A percentile compares a stretch with the other conserved stretches of the same genome.
Evolutionary conservation across 2,113 vertebrate species (phyloP).

Genomic region (Poeciliopsis prolifica): DNA sequence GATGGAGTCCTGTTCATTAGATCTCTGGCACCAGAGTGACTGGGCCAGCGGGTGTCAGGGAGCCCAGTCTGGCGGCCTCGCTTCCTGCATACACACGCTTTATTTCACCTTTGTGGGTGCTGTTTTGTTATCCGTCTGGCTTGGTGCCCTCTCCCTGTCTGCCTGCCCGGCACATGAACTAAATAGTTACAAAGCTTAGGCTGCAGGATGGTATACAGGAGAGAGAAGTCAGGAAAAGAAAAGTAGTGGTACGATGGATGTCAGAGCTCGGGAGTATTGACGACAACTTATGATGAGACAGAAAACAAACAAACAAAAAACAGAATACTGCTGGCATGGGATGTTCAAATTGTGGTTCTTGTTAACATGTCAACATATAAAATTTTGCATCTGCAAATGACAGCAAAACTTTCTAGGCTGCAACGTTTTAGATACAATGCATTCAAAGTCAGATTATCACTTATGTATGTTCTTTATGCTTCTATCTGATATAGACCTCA

Average conservation of each 20-base stretch:
- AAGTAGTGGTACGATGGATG: conserved; percentile 31
- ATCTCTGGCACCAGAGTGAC: conserved; percentile 77
- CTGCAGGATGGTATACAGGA: conserved; percentile 54
- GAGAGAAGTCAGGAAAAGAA: too few species aligned
- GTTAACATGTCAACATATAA: too few species aligned
- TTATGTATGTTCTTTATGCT: too few species aligned
- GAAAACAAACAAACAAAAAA: conserved; percentile 9
- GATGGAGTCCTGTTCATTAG: conserved; percentile 70
- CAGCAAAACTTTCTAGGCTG: too few species aligned
- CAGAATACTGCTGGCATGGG: background rate
- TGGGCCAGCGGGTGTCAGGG: conserved; percentile 69
- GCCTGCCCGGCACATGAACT: conserved; percentile 69
- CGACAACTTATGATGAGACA: conserved; percentile 23
- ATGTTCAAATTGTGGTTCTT: too few species aligned
- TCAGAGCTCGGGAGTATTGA: conserved; percentile 27
- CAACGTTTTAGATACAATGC: too few species aligned
- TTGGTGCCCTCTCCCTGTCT: conserved; percentile 67
- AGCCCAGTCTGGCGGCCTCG: conserved; percentile 66
- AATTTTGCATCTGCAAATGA: too few species aligned
- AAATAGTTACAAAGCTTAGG: conserved; percentile 64
- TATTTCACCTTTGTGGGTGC: conserved; percentile 71
- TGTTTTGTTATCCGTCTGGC: conserved; percentile 74
- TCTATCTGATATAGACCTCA: too few species aligned
- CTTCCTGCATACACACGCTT: conserved; percentile 65
- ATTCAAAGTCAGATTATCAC: too few species aligned